A percentile compares a stretch with the other conserved stretches of the same genome.
These are phyloP conservation scores for Zalophus californianus DNA, from an alignment of 2,797 vertebrate genomes.

Conservation along the genomic window DNA sequence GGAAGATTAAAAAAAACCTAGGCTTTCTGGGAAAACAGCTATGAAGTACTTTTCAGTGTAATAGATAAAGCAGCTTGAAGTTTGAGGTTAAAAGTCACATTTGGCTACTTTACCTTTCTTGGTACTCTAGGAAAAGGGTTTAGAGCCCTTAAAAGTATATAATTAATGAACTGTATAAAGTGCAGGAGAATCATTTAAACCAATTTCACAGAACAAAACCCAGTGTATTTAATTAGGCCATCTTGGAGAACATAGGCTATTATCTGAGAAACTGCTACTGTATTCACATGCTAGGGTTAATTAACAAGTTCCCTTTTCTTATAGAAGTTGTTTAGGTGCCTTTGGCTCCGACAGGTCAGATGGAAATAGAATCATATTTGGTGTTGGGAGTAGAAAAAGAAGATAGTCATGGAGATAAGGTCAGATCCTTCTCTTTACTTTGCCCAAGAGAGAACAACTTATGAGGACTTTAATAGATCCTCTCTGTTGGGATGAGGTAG, in stretches of 20 bases:
- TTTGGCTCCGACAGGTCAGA: not conserved
- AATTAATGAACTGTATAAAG: conserved; percentile 58
- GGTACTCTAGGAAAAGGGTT: conserved; percentile 31
- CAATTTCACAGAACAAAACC: conserved; percentile 46
- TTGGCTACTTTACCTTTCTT: not conserved
- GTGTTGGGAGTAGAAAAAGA: not conserved
- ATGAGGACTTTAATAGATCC: not conserved
- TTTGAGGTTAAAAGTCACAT: conserved; percentile 49
- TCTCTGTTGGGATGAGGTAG: not conserved
- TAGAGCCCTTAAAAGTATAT: not conserved
- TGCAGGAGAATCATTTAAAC: conserved; percentile 41
- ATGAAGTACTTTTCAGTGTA: not conserved
- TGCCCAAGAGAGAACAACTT: not conserved
- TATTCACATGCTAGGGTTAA: conserved; percentile 33
- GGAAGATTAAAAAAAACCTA: not conserved
- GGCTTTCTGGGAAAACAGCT: not conserved
- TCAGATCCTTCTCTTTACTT: conserved; percentile 41
- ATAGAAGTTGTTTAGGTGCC: not conserved
- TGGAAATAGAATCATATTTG: conserved; percentile 15
- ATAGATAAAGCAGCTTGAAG: conserved; percentile 34
- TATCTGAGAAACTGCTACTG: conserved; percentile 21
- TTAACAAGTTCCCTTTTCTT: not conserved
- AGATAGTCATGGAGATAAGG: not conserved
- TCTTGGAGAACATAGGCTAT: conserved; percentile 12
- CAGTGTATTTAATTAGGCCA: conserved; percentile 46